Evolutionary conservation across 2,888 invertebrate species (phyloP).

Genomic region (Nesidiocoris tenuis): DNA sequence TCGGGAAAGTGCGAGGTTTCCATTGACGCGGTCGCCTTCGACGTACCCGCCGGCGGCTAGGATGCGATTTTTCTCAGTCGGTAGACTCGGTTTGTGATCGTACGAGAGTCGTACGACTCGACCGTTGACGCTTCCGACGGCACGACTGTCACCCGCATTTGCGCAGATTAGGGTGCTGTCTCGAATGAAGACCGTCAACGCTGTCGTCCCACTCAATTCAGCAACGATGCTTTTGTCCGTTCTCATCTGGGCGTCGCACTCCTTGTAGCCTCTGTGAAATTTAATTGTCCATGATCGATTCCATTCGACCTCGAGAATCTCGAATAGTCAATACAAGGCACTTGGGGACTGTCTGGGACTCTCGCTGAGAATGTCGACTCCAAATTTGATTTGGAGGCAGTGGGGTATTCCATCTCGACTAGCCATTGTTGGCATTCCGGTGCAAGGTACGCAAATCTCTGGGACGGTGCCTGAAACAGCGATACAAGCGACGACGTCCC

Average conservation of each 20-base stretch:
- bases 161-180: constrained; percentile 83
- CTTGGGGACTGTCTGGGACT: too few species aligned
- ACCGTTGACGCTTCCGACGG: constrained; percentile 39
- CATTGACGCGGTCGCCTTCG: constrained; percentile 45
- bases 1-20: constrained; percentile 44
- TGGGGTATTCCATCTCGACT: too few species aligned
- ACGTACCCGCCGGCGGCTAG: constrained; percentile 45
- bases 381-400: too few species aligned
- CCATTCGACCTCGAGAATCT: too few species aligned
- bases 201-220: constrained; percentile 94
- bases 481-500: too few species aligned
- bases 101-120: constrained; percentile 37
- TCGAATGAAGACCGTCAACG: constrained; percentile 81
- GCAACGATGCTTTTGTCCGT: constrained; percentile 82
- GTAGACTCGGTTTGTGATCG: constrained; percentile 45
- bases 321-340: too few species aligned
- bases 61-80: constrained; percentile 38
- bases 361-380: too few species aligned
- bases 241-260: constrained; percentile 90
- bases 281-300: too few species aligned
- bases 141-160: constrained; percentile 46
- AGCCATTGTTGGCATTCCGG: too few species aligned
- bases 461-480: too few species aligned
- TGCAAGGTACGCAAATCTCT: too few species aligned
- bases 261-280: constrained; percentile 66